Base-by-base conservation (phyloP, 2,888 invertebrate species). In the Cosmopolites sordidus region DNA sequence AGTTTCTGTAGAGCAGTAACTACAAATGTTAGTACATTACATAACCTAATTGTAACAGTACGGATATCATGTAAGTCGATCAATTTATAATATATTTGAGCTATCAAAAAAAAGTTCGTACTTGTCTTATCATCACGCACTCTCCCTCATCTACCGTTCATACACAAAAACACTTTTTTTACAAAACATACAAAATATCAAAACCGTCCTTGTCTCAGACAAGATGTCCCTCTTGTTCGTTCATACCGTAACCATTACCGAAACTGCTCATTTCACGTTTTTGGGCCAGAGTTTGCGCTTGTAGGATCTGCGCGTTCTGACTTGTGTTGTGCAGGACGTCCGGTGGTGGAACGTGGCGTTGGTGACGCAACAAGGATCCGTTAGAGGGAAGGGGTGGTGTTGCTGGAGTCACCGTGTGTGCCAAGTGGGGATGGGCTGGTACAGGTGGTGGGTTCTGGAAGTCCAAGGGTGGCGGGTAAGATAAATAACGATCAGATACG, bases 401-500 rank as follows among this genome's bases (percentile, higher is more conserved):
- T 71, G 78, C 78, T 6, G 56, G 67, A 43, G 66, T 74, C 16
- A 77, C 75, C 38, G 79, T 64, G 52, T 66, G 74, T 58, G 77
- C 78, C 44, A 79, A 79, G 5, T 78, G 78, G 14, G 68, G 68
- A 22, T 56, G 56, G 14, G 53, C 49, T 14, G 56, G 56, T 17
- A 56, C 52, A 18, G 68, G 68, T 16, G 63, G 70, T 44, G 65
- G 80, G 59, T 74, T 75, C 38, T 83, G 83, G 30, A 83, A 83
- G 68, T 84, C 84, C 69, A 83, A 76, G 17, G 85, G 77, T 0
- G 89, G 88, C 27, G 89, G 89, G 73, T 89, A 89, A 1, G 89
- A 88, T 50, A 89, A 78, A 71, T 89, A 90, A 65, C 88, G 78
- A 58, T 88, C 87, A 1, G 87, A 86, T 83, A 87, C 87, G 71